Evolutionary conservation across 2,888 invertebrate species (phyloP).

Genomic region (Agapetus fuscipes): DNA sequence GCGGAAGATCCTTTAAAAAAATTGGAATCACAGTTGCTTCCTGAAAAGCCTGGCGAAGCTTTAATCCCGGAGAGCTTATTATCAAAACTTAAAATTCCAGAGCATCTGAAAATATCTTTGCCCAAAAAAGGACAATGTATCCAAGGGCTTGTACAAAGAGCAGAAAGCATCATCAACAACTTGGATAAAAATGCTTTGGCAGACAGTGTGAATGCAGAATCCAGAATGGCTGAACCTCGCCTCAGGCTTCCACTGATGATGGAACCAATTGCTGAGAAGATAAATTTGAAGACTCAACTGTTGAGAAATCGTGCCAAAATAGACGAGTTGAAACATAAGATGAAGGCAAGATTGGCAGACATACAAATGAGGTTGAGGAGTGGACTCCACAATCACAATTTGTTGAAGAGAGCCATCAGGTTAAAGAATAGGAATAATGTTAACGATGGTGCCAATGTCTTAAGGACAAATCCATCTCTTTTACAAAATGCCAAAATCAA

Average conservation of each 20-base stretch:
- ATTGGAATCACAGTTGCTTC: neutral
- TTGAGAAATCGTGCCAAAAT: conserved; percentile 13
- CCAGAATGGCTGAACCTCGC: neutral
- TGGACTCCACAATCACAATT: neutral
- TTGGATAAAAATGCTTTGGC: neutral
- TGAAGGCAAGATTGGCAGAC: conserved; percentile 20
- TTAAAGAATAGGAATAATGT: no score
- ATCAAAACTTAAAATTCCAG: neutral
- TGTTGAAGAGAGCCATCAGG: conserved; percentile 1
- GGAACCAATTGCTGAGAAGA: neutral
- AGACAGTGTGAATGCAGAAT: conserved; percentile 1
- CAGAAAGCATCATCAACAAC: neutral
- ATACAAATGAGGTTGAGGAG: neutral
- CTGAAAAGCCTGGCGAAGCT: neutral
- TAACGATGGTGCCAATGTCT: neutral
- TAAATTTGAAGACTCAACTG: conserved; percentile 2
- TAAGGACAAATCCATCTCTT: no score
- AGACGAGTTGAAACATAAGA: conserved; percentile 12
- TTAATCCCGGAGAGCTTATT: no score
- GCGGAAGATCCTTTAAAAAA: neutral
- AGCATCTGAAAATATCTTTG: neutral
- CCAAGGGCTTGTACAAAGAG: neutral
- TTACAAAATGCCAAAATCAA: neutral
- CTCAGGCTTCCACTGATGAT: neutral
- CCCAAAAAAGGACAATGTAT: neutral